Evolutionary conservation across 2,888 invertebrate species (phyloP), one percentile per base, ranked within the genome.

Genomic region (Torymus tubicola): DNA sequence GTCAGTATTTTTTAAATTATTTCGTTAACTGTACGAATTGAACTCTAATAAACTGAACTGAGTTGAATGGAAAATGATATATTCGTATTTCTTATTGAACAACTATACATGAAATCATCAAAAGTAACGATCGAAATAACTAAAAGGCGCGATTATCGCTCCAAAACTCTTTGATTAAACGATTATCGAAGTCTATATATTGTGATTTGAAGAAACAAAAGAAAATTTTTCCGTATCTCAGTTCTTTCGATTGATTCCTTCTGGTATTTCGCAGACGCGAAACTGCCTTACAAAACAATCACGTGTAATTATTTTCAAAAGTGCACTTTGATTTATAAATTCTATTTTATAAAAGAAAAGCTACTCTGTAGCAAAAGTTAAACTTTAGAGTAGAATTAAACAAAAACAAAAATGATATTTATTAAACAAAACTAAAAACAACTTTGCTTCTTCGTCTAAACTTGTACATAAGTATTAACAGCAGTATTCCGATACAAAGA

Each of bases 1-100:
- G 70, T 75, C 80, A 80, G 76, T 80, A 80, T 77, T 76, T 72
- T 76, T 63, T 42, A 61, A 81, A 63, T 61, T 61, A 74, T 52
- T 67, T 76, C 58, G 65, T 67, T 57, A 12, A 72, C 57, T 65
- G 21, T 71, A 70, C 50, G 69, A 74, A 73, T 64, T 12, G 21
- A 68, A 68, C 42, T 18, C n/a, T 63, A 74, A 73, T 69, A 74
- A 70, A 80, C 18, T 61, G 75, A 75, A 75, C 71, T 70, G 57
- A 70, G 70, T 67, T 71, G n/a, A 75, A 67, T 61, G 21, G 61
- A 73, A 68, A 57, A 50, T 63, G 12, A 55, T 60, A 81, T 31
- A 61, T 67, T 67, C 14, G 13, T 65, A 42, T 60, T 60, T 42
- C 31, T 78, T n/a, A 67, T 60, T 50, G 14, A 21, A 65, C 52